These are phyloP conservation scores for Phataginus tetradactyla DNA, from an alignment of 2,797 vertebrate genomes.

Conservation along the genomic window DNA sequence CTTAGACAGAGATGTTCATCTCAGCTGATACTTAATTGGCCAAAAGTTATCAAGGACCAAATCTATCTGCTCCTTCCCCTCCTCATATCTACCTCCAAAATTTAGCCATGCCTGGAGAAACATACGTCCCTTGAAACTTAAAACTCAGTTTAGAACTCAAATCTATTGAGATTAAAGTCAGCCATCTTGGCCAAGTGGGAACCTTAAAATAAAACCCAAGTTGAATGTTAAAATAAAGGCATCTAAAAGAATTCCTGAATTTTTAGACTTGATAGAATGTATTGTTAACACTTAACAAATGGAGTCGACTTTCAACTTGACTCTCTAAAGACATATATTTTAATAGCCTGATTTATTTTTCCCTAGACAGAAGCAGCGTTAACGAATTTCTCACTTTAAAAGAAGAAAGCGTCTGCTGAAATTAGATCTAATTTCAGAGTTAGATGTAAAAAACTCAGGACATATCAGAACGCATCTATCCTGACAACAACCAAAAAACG, in stretches of 20 bases:
- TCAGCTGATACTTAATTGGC: neutral
- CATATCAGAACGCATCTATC: neutral
- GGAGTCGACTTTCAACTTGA: neutral
- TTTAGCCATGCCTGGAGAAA: neutral
- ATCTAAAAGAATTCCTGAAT: neutral
- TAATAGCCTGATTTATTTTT: neutral
- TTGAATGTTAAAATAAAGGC: neutral
- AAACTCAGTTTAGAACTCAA: neutral
- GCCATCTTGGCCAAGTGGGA: neutral
- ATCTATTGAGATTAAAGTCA: neutral
- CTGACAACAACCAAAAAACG: conserved; percentile 50
- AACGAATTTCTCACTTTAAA: conserved; percentile 61
- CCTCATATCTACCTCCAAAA: neutral
- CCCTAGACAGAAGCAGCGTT: neutral
- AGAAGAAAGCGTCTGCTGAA: neutral
- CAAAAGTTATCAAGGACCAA: neutral
- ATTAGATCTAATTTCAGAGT: conserved; percentile 48
- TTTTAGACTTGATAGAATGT: neutral
- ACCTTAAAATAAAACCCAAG: neutral
- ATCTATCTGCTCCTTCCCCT: too few species aligned
- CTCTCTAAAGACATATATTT: neutral
- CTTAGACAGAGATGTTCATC: neutral
- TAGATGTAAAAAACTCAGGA: conserved; percentile 54
- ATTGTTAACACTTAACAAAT: neutral
- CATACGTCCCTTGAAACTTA: neutral